Conservation (phyloP, 2,113 vertebrate species). For the Oceanites oceanicus region DNA sequence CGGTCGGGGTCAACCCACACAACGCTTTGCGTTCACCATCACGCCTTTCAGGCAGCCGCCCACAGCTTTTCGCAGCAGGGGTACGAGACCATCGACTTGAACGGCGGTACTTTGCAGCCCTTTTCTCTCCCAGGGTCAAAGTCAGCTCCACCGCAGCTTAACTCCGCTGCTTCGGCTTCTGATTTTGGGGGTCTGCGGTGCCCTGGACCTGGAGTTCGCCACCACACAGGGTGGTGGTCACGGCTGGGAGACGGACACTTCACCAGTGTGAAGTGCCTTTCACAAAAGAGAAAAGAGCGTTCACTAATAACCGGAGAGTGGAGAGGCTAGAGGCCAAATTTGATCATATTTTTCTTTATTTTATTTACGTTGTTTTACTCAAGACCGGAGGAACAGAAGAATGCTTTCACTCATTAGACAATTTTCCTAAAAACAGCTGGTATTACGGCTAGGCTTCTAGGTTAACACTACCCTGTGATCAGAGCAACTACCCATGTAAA, state of each 20-base stretch:
- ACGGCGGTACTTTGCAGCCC: neutral
- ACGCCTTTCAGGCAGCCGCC: rapidly evolving
- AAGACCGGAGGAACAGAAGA: neutral
- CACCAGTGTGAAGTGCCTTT: no score
- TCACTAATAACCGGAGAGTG: neutral
- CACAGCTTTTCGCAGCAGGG: neutral
- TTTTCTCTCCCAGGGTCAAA: neutral
- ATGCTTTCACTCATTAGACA: neutral
- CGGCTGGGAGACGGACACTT: rapidly evolving
- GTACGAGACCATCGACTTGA: rapidly evolving
- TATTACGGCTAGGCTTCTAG: neutral
- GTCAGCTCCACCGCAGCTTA: neutral
- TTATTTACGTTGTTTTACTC: neutral
- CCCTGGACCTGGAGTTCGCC: neutral
- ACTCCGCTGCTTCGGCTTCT: neutral
- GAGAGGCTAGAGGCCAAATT: neutral
- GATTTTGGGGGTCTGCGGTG: neutral
- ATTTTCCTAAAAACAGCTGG: neutral
- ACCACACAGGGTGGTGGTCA: no score
- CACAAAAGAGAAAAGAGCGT: neutral
- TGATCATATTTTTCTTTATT: neutral
- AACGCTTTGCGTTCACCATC: rapidly evolving
- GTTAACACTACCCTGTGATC: neutral
- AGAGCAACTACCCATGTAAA: neutral
- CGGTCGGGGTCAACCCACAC: neutral